phyloP scores from a whole-genome alignment of 2,113 vertebrate genomes.

The Dipodomys ordii region DNA sequence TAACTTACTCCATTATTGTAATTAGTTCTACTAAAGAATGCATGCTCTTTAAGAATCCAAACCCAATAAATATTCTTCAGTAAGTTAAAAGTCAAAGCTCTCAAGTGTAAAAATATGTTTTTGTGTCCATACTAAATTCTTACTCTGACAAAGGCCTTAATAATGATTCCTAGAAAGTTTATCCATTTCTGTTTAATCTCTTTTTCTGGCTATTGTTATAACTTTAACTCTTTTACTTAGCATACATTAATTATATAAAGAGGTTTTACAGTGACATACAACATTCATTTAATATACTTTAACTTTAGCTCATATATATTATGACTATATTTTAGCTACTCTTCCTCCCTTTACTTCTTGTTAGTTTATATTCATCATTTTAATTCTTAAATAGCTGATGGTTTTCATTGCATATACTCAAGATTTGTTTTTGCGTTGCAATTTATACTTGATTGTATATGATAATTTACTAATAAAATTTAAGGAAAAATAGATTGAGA shows the following conservation, averaged over 20 bases:
- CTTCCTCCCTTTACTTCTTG: no score
- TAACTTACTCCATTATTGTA: neutral
- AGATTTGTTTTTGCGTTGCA: neutral
- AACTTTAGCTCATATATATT: no score
- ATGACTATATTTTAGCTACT: no score
- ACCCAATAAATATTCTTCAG: neutral
- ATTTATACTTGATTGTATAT: neutral
- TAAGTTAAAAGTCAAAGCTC: conserved; percentile 8
- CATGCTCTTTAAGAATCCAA: neutral
- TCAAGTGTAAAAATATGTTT: neutral
- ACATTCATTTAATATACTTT: no score
- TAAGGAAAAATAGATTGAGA: conserved; percentile 5
- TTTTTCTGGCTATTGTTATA: no score
- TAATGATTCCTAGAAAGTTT: neutral
- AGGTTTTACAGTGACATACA: no score
- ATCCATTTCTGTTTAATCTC: neutral
- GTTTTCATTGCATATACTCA: neutral
- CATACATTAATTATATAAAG: no score
- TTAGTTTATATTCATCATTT: no score
- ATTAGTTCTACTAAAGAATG: conserved; percentile 6
- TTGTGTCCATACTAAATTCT: neutral
- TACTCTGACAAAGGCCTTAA: neutral
- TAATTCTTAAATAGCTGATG: neutral
- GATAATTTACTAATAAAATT: neutral
- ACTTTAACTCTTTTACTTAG: no score